Evolutionary conservation across 2,113 vertebrate species (phyloP), one percentile per base, ranked within the genome.

Genomic region (Amphiprion percula): DNA sequence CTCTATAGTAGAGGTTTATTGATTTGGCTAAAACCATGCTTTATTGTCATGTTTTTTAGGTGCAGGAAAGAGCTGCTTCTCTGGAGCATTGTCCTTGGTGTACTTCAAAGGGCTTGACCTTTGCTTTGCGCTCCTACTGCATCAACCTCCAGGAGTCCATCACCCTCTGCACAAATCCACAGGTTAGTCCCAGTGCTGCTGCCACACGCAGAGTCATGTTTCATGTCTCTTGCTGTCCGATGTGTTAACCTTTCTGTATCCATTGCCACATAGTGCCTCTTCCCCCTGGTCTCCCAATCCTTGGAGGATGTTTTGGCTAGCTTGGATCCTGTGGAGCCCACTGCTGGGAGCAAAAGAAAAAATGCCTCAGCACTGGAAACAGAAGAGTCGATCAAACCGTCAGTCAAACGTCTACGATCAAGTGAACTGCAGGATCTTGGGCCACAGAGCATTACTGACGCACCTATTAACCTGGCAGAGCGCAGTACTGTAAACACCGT

Each of bases 141-240:
- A 94, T 99, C 90, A 98, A 94, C 93, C 94, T 97, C 82, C 89
- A 97, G 68, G 97, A 99, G 75, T 97, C 96, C 2, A 79, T 99
- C 90, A 94, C 88, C 19, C 93, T 99, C 61, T 99, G 98, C 94
- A 96, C 95, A 87, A 96, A 96, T 89, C 94, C 96, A 81, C 94
- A 95, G 97, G 98, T 99, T 93, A 78, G 74, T 70, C 47, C 2
- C 15, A 5, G 3, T 17, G 8, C 14, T 41, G 9, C 24, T 26
- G 5, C 39, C 14, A 59, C 53, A 63, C 52, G 33, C 19, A n/a
- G 33, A 41, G 16, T 26, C 0, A 21, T 41, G 9, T 44, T 1
- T 62, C 19, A n/a, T 41, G 28, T 39, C 60, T 14, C 30, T 52
- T 61, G 4, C 15, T n/a, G 2, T 1, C 19, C 26, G 23, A 5